Evolutionary conservation across 2,113 vertebrate genomes (phyloP).

Genomic region (Esox niger): DNA sequence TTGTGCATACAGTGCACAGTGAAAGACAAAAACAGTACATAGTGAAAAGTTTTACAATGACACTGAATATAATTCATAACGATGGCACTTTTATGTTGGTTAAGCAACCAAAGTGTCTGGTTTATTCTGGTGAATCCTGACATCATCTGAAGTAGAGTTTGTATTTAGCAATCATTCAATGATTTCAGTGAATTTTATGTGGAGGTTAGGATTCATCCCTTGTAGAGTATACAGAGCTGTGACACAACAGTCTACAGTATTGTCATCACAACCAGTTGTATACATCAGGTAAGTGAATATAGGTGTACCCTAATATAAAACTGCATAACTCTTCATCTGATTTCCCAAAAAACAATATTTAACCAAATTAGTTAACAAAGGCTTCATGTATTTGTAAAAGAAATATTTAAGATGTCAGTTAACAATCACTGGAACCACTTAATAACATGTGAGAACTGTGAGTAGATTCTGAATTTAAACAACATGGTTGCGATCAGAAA

Average conservation of each 20-base stretch:
- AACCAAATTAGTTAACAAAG: background rate
- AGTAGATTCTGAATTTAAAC: background rate
- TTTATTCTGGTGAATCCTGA: too few relatives aligned
- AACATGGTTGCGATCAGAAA: background rate
- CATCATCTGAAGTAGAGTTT: too few relatives aligned
- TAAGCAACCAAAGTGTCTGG: background rate
- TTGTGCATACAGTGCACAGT: too few relatives aligned
- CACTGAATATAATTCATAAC: constrained; percentile 8
- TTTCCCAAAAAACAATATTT: background rate
- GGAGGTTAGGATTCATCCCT: too few relatives aligned
- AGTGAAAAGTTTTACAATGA: constrained; percentile 17
- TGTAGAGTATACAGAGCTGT: background rate
- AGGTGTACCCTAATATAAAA: background rate
- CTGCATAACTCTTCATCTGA: background rate
- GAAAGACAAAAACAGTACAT: constrained; percentile 6
- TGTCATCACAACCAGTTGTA: background rate
- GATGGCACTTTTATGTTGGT: constrained; percentile 30
- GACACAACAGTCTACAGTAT: background rate
- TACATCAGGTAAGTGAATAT: background rate
- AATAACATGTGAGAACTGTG: background rate
- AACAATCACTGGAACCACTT: background rate
- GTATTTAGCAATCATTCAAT: too few relatives aligned
- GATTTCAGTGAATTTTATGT: too few relatives aligned
- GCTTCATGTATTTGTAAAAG: background rate
- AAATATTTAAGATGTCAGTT: too few relatives aligned